A percentile compares a stretch with the other conserved stretches of the same genome.
These are phyloP conservation scores for Thera obeliscata DNA, from an alignment of 2,888 invertebrate species.

Conservation along the genomic window DNA sequence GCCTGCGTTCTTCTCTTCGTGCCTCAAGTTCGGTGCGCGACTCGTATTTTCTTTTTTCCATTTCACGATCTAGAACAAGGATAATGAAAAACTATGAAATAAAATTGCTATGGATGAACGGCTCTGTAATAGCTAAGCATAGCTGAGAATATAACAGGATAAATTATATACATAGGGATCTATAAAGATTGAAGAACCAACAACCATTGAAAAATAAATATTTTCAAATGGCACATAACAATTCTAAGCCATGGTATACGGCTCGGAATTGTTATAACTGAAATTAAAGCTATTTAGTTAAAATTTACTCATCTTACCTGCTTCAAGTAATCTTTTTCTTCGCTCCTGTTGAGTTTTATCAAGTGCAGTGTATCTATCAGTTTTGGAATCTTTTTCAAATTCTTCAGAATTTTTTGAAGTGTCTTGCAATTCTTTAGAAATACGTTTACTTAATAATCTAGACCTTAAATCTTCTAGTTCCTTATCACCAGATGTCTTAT, in stretches of 20 bases:
- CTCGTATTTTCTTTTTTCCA: conserved; percentile 90
- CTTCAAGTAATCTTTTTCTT: conserved; percentile 88
- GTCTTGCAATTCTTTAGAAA: conserved; percentile 86
- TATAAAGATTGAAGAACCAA: no score
- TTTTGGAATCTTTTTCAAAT: conserved; percentile 73
- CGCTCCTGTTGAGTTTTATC: conserved; percentile 85
- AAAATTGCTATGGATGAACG: no score
- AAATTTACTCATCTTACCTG: conserved; percentile 72
- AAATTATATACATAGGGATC: no score
- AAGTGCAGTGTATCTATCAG: conserved; percentile 66
- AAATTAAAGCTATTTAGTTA: no score
- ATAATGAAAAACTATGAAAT: neutral
- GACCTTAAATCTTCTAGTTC: conserved; percentile 91
- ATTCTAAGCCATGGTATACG: no score
- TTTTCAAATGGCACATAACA: no score
- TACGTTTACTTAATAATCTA: conserved; percentile 88
- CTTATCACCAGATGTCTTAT: conserved; percentile 80
- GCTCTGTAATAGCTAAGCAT: no score
- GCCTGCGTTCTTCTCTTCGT: conserved; percentile 86
- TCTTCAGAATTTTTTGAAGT: conserved; percentile 67
- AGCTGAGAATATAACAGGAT: no score
- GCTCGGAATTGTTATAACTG: no score
- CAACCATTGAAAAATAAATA: no score
- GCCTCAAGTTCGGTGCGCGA: conserved; percentile 90
- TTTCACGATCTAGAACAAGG: conserved; percentile 86